Evolutionary conservation across 2,888 invertebrate genomes (phyloP).

Genomic region (Machimus atricapillus): DNA sequence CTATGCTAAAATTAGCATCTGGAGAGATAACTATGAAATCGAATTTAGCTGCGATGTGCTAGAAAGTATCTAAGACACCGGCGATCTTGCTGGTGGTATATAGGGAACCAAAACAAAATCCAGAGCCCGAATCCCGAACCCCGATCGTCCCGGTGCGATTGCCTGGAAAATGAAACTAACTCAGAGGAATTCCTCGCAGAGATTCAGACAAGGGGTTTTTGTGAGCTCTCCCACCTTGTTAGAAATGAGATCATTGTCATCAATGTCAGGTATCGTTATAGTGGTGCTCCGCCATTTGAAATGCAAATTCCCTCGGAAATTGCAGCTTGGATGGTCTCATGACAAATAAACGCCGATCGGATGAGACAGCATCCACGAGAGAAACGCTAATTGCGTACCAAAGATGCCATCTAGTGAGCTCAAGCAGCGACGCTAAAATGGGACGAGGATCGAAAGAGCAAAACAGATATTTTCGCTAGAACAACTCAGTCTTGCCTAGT

Average conservation of each 20-base stretch:
- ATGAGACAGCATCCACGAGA: constrained; percentile 33
- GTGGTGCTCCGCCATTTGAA: constrained; percentile 18
- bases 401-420: neutral
- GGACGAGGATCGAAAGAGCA: neutral
- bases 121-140: too few species aligned
- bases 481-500: neutral
- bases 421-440: neutral
- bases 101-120: constrained; percentile 7
- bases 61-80: neutral
- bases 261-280: constrained; percentile 29
- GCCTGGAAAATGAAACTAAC: constrained; percentile 29
- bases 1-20: constrained; percentile 28
- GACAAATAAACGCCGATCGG: constrained; percentile 35
- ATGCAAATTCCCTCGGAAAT: constrained; percentile 29
- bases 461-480: neutral
- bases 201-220: neutral
- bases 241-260: constrained; percentile 28
- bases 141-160: neutral
- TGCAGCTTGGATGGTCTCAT: constrained; percentile 4
- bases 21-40: constrained; percentile 8
- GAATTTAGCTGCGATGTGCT: neutral
- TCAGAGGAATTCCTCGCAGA: neutral
- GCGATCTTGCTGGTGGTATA: neutral
- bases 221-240: neutral
- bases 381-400: constrained; percentile 29